phyloP scores from a whole-genome alignment of 64 coral and sea anemone species.

The Astreopora myriophthalma region DNA sequence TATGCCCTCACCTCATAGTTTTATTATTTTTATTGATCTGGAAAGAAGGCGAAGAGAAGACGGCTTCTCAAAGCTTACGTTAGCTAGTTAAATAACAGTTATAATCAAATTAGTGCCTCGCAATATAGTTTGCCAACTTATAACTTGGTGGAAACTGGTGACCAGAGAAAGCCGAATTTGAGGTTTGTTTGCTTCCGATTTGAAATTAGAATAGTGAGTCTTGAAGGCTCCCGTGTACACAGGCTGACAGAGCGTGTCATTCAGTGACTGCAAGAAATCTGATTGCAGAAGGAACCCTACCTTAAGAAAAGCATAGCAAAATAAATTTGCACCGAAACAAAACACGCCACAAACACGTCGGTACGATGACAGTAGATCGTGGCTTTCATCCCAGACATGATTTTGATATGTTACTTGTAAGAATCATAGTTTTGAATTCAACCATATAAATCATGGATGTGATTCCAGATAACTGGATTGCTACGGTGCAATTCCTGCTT shows the following conservation, averaged over 20 bases:
- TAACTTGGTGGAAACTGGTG: background rate
- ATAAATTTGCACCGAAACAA: too few relatives aligned
- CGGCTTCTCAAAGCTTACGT: too few relatives aligned
- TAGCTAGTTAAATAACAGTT: background rate
- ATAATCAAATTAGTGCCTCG: background rate
- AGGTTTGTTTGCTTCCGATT: background rate
- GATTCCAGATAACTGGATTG: too few relatives aligned
- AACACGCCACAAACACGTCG: too few relatives aligned
- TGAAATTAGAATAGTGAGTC: background rate
- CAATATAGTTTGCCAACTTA: background rate
- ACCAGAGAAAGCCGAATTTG: background rate
- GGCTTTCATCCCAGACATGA: too few relatives aligned
- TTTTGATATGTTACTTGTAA: too few relatives aligned
- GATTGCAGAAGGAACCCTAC: too few relatives aligned
- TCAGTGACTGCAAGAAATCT: background rate
- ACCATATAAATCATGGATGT: too few relatives aligned
- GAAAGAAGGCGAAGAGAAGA: background rate
- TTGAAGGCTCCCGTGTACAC: background rate
- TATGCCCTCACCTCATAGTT: background rate
- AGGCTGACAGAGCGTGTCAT: background rate
- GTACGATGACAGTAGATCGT: too few relatives aligned
- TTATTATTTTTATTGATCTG: background rate
- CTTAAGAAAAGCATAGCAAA: too few relatives aligned
- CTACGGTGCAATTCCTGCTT: too few relatives aligned
- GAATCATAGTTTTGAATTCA: too few relatives aligned